These are phyloP conservation scores for Lampris megalopsis DNA, from an alignment of 2,113 vertebrate genomes.

Conservation along the genomic window DNA sequence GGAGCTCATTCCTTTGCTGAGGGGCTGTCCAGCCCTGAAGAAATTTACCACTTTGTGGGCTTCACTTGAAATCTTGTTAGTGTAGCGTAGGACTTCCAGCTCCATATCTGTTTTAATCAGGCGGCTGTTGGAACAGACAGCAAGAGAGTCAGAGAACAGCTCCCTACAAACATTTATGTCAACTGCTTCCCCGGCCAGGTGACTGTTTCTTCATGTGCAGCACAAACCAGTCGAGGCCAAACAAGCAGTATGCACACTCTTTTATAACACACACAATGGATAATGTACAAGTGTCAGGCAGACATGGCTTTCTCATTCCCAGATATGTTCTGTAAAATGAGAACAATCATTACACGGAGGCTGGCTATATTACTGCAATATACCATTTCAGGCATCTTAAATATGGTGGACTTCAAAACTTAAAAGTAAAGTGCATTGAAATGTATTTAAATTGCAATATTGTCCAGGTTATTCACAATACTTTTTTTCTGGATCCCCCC, in stretches of 20 bases:
- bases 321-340: too few species aligned
- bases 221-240: background rate
- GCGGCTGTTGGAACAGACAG: slow-evolving; percentile 81
- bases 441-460: too few species aligned
- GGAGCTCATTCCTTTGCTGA: background rate
- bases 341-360: too few species aligned
- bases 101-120: slow-evolving; percentile 97
- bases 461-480: too few species aligned
- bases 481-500: too few species aligned
- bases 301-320: too few species aligned
- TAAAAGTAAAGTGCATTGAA: too few species aligned
- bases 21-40: background rate
- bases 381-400: too few species aligned
- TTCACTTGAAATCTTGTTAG: slow-evolving; percentile 95
- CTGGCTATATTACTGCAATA: too few species aligned
- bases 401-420: too few species aligned
- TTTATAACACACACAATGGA: too few species aligned
- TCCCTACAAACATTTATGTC: background rate
- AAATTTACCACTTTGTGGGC: slow-evolving; percentile 93
- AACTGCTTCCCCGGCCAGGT: background rate
- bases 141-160: background rate
- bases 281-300: too few species aligned
- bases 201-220: background rate
- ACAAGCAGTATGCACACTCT: background rate
- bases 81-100: slow-evolving; percentile 95